A percentile compares a stretch with the other conserved stretches of the same genome.
Evolutionary conservation across 1,140 invertebrate species (phyloP).

Genomic region (Carcinoscorpius rotundicauda): DNA sequence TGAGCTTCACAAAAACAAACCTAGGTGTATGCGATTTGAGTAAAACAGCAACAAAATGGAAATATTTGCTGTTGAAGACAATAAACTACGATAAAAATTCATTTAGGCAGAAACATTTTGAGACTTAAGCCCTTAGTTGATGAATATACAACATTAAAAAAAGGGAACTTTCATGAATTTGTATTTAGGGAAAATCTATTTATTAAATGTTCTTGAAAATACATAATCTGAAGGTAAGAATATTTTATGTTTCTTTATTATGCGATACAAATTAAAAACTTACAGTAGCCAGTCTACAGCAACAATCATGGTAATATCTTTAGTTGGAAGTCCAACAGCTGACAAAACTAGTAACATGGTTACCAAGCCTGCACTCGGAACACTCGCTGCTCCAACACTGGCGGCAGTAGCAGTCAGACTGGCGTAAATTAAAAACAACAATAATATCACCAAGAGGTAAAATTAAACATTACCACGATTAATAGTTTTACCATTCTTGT

Average conservation of each 20-base stretch:
- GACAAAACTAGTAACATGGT: slow-evolving; percentile 40
- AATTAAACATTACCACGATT: background rate
- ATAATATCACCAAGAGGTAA: background rate
- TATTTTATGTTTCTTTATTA: too few species aligned
- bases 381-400: slow-evolving; percentile 48
- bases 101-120: too few species aligned
- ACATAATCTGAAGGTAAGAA: too few species aligned
- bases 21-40: too few species aligned
- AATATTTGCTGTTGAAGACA: too few species aligned
- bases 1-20: too few species aligned
- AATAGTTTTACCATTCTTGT: too few species aligned
- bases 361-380: slow-evolving; percentile 47
- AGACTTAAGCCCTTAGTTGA: background rate
- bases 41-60: too few species aligned
- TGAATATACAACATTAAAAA: background rate
- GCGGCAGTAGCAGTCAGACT: slow-evolving; percentile 50
- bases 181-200: background rate
- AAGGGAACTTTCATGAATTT: background rate
- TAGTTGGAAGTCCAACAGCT: slow-evolving; percentile 42
- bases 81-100: too few species aligned
- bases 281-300: slow-evolving; percentile 46
- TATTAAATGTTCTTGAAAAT: too few species aligned
- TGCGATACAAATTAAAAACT: slow-evolving; percentile 12
- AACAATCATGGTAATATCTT: slow-evolving; percentile 45
- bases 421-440: slow-evolving; percentile 13